phyloP scores from a whole-genome alignment of 2,113 vertebrate genomes.

The Podiceps cristatus region DNA sequence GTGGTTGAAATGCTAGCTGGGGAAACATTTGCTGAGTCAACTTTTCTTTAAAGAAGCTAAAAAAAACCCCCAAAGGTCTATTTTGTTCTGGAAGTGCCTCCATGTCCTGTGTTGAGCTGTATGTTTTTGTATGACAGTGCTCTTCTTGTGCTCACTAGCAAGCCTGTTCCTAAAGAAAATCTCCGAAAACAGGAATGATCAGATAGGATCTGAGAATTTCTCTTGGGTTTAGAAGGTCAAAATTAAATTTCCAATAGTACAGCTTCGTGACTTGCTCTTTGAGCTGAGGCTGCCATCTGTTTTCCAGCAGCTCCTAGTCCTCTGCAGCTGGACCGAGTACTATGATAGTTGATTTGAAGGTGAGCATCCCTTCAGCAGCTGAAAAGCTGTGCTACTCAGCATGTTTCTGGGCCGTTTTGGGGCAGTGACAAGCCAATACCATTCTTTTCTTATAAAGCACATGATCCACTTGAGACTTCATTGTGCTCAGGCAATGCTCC shows the following conservation, averaged over 20 bases:
- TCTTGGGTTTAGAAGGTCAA: background rate
- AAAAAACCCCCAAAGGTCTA: background rate
- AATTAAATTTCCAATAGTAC: background rate
- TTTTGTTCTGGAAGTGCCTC: background rate
- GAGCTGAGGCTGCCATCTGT: background rate
- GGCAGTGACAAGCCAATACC: background rate
- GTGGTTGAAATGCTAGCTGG: slow-evolving; percentile 26
- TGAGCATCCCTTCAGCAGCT: background rate
- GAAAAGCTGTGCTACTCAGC: background rate
- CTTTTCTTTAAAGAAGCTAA: slow-evolving; percentile 34
- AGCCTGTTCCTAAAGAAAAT: background rate
- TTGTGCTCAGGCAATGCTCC: background rate
- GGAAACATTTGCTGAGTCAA: slow-evolving; percentile 64
- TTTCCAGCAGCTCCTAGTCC: background rate
- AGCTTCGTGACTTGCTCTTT: background rate
- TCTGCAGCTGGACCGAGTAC: background rate
- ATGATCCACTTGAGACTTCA: background rate
- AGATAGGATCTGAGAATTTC: background rate
- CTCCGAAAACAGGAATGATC: background rate
- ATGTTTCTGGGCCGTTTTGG: background rate
- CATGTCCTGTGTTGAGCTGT: background rate
- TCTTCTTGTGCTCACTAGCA: background rate
- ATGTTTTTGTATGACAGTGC: background rate
- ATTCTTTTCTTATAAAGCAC: background rate
- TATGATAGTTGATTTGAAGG: background rate